Conservation (phyloP, 2,797 vertebrate species). For the Poecilia velifera region DNA sequence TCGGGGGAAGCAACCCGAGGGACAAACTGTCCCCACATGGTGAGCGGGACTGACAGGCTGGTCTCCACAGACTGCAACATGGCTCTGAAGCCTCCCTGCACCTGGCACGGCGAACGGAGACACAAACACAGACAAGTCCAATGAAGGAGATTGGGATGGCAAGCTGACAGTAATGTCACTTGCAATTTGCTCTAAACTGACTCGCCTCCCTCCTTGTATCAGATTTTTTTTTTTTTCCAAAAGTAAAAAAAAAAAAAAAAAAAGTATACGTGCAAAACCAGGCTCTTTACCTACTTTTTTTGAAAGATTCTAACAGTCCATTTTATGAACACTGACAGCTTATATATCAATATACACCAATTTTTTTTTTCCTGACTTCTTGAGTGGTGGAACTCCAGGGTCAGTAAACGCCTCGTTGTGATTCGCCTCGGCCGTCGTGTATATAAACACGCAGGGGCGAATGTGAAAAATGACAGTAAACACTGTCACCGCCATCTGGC, state of each 20-base stretch:
- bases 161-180: slow-evolving; percentile 71
- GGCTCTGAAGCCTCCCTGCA: slow-evolving; percentile 61
- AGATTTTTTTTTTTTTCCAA: slow-evolving; percentile 12
- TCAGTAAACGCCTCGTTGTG: slow-evolving; percentile 23
- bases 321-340: slow-evolving; percentile 11
- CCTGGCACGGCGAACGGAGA: slow-evolving; percentile 56
- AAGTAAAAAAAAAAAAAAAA: background rate
- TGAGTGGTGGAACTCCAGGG: slow-evolving; percentile 19
- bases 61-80: slow-evolving; percentile 60
- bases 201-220: slow-evolving; percentile 43
- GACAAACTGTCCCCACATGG: slow-evolving; percentile 70
- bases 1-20: slow-evolving; percentile 59
- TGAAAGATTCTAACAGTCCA: background rate
- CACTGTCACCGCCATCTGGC: slow-evolving; percentile 62
- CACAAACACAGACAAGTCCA: slow-evolving; percentile 62
- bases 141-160: slow-evolving; percentile 36
- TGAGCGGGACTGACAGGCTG: slow-evolving; percentile 61
- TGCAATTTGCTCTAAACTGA: slow-evolving; percentile 57
- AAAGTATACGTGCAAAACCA: slow-evolving; percentile 19
- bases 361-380: background rate
- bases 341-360: slow-evolving; percentile 2
- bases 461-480: slow-evolving; percentile 59
- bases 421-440: slow-evolving; percentile 37
- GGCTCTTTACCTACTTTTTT: slow-evolving; percentile 13
- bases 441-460: slow-evolving; percentile 47